Base-by-base conservation (phyloP, 2,888 invertebrate species). In the Patella caerulea region DNA sequence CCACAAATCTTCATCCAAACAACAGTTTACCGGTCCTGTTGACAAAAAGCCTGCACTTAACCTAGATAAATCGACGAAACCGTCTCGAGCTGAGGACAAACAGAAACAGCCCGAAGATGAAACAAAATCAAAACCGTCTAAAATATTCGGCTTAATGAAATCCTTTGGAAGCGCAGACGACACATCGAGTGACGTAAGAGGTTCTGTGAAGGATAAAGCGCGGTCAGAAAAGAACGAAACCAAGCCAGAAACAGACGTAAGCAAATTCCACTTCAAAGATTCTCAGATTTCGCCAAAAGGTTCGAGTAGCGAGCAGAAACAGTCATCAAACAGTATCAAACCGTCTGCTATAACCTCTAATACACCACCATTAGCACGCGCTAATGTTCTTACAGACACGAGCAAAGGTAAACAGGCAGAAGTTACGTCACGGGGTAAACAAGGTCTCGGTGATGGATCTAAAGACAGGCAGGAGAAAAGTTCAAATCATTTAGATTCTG, bases 181-280 rank as follows among this genome's bases (percentile, higher is more conserved):
- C 24, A 65, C 19, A 12, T 24, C 19, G 19, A 24, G 24, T 24
- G 65, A 24, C 65, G 24, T 24, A 65, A 24, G 65, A 24, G 19
- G 3, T 19, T 12, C 19, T 65, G 65, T 65, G 24, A 65, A 65
- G 65, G 65, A 65, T 24, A 65, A 65, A 65, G 65, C 65, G 65
- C 65, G 65, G 65, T 65, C 65, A 65, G 65, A 65, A 24, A 79
- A 83, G 72, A 77, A 82, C 72, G 54, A 73, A 29, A 17, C 29
- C 0, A 53, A 73, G 29, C 12, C 73, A 52, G n/a, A 52, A 29
- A 55, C 73, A 73, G 54, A 55, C n/a, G 53, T 17, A 11, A 55
- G 17, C n/a, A 24, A 54, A 73, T 14, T 19, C 12, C n/a, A n/a
- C 17, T 17, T 19, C 12, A 55, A 73, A 55, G 73, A 73, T 29